Evolutionary conservation across 64 coral and sea anemone genomes (phyloP), one percentile per base, ranked within the genome.

Genomic region (Catalaphyllia jardinei): DNA sequence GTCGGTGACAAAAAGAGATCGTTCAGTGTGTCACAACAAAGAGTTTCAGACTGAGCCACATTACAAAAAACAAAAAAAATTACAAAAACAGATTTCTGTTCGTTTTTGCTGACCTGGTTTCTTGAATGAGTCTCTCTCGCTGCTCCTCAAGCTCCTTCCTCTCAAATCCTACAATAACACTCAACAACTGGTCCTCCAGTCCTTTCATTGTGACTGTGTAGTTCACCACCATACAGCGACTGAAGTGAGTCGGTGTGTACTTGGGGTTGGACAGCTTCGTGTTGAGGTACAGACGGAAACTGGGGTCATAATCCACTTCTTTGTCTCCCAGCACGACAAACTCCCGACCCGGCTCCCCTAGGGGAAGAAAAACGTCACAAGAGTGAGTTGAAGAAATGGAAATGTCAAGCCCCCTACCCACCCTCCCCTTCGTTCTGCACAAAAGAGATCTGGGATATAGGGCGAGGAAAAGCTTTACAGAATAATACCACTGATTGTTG

Each of bases 131-230:
- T 67, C 97, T 95, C 57, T 99, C 97, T 85, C 97, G 72, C 74
- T 99, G 97, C 72, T 99, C 97, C 73, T 99, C 97, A 35, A 99
- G 78, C 10, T 99, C 97, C 73, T 99, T 99, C n/a, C 97, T 87
- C 74, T 99, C 97, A 75, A 99, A 95, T 12, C 97, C 97, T 0
- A 99, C 97, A 76, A 99, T 99, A 24, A 99, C 95, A 89, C 95
- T 98, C 69, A 94, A 65, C 29, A 98, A 78, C 88, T 98, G 95
- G 31, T 98, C 95, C 64, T 98, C 95, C 14, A 98, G 51, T 29
- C 95, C 95, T 79, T 98, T 98, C 89, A 98, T 78, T 0, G 95
- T 98, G 20, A 98, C 95, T 13, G 95, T 98, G 72, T 98, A 98
- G 86, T 98, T 98, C 57, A 98, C 95, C 73, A 98, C 95, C 95